phyloP scores from a whole-genome alignment of 2,888 invertebrate genomes.

The Trisateles emortualis region DNA sequence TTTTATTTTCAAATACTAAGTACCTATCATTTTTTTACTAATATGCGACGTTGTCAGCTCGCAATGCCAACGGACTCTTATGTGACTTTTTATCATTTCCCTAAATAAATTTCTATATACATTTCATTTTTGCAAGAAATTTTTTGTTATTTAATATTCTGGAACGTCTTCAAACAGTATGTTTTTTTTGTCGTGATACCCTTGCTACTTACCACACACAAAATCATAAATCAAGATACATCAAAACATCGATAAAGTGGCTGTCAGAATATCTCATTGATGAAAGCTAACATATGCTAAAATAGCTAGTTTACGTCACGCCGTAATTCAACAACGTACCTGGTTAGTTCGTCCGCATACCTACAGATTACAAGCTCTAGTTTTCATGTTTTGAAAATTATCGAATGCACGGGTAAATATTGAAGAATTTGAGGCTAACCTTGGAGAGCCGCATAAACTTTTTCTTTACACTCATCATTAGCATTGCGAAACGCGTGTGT shows the following conservation, averaged over 20 bases:
- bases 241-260: conserved; percentile 42
- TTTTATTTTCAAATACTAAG: too few species aligned
- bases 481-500: conserved; percentile 18
- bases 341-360: conserved; percentile 27
- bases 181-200: background rate
- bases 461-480: conserved; percentile 37
- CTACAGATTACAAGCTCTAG: conserved; percentile 49
- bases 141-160: background rate
- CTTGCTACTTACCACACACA: conserved; percentile 2
- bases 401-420: conserved; percentile 55
- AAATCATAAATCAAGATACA: conserved; percentile 22
- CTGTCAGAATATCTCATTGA: conserved; percentile 54
- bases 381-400: conserved; percentile 50
- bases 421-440: conserved; percentile 42
- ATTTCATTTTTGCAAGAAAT: background rate
- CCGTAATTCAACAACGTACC: conserved; percentile 50
- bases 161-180: background rate
- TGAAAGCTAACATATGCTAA: conserved; percentile 48
- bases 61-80: background rate
- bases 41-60: background rate
- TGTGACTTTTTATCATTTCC: conserved; percentile 44
- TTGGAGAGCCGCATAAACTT: conserved; percentile 22
- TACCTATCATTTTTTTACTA: background rate
- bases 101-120: conserved; percentile 38
- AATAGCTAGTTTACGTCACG: conserved; percentile 67